phyloP scores from a whole-genome alignment of 2,797 vertebrate species.

The Gila robusta region DNA sequence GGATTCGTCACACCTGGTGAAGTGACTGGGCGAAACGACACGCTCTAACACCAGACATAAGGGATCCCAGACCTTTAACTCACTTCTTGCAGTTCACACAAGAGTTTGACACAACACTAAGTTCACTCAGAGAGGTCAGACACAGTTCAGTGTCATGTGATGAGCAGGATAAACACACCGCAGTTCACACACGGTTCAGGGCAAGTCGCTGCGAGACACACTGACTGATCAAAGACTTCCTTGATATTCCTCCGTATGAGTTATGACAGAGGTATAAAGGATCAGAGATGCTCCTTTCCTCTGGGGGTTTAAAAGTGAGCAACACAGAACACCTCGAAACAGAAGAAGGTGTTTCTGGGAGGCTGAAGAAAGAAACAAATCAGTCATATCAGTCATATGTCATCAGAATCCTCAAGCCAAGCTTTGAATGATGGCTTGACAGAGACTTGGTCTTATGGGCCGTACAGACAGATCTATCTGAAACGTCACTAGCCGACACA shows the following conservation, averaged over 20 bases:
- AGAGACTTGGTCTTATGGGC: neutral
- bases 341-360: neutral
- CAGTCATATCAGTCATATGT: neutral
- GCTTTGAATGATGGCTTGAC: neutral
- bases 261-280: neutral
- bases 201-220: slow-evolving; percentile 12
- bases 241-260: neutral
- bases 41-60: neutral
- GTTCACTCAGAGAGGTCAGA: slow-evolving; percentile 1
- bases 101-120: neutral
- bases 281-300: slow-evolving; percentile 6
- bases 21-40: neutral
- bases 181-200: slow-evolving; percentile 20
- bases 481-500: neutral
- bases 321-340: neutral
- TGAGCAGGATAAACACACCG: neutral
- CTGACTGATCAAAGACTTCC: slow-evolving; percentile 12
- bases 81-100: neutral
- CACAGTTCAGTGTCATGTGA: neutral
- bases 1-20: too few relatives aligned
- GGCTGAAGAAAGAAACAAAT: neutral
- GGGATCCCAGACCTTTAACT: neutral
- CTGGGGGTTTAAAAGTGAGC: neutral
- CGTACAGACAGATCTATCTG: neutral
- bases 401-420: neutral